A percentile compares a stretch with the other conserved stretches of the same genome.
phyloP scores from a whole-genome alignment of 2,113 vertebrate species.

The Platysternon megacephalum region DNA sequence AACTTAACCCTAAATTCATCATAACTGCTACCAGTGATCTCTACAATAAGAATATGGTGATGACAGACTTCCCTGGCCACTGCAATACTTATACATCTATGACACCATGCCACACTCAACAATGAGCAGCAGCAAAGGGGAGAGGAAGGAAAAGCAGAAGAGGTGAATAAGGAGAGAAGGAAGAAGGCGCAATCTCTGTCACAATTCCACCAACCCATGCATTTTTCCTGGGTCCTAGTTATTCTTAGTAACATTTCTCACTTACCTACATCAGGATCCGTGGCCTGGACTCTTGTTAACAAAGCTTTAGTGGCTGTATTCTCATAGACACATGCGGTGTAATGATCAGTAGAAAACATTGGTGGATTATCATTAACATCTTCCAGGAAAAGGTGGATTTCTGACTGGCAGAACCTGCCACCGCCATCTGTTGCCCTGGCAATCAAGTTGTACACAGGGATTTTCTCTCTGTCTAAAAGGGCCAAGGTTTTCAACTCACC shows the following conservation, averaged over 20 bases:
- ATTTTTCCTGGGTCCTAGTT: background rate
- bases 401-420: conserved; percentile 89
- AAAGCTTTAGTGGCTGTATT: conserved; percentile 93
- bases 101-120: background rate
- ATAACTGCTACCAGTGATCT: background rate
- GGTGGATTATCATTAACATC: conserved; percentile 98
- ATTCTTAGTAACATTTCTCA: background rate
- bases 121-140: background rate
- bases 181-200: background rate
- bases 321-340: conserved; percentile 91
- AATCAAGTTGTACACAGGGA: conserved; percentile 85
- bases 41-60: background rate
- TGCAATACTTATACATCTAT: background rate
- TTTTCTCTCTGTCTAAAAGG: conserved; percentile 88
- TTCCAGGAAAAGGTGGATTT: conserved; percentile 85
- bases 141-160: background rate
- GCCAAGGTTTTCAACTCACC: conserved; percentile 91
- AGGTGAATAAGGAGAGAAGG: background rate
- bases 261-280: conserved; percentile 94
- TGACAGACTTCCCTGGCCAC: background rate
- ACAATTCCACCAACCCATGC: background rate
- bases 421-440: conserved; percentile 92
- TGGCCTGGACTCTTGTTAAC: conserved; percentile 93
- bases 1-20: background rate
- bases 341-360: conserved; percentile 86